Percentiles rank a stretch among this genome's conserved stretches.
Evolutionary conservation across 2,888 invertebrate species (phyloP).

Genomic region (Hypercompe scribonia): DNA sequence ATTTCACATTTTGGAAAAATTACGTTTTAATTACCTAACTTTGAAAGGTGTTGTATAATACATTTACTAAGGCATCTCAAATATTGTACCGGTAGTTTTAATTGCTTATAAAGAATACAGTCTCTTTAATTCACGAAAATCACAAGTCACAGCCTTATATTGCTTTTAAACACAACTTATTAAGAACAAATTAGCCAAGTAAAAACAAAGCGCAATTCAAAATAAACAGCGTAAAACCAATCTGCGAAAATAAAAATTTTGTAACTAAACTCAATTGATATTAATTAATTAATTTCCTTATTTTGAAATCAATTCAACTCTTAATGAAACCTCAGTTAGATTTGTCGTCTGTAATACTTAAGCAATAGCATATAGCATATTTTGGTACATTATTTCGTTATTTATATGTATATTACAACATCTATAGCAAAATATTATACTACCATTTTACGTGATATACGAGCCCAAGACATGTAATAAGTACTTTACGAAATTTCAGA

Average conservation of each 20-base stretch:
- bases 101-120: neutral
- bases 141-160: neutral
- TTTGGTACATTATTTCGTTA: no score
- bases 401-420: no score
- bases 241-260: neutral
- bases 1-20: neutral
- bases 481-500: no score
- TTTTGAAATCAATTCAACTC: neutral
- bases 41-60: neutral
- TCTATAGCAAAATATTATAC: no score
- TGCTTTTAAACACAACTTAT: neutral
- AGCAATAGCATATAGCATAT: no score
- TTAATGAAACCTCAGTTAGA: neutral
- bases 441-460: no score
- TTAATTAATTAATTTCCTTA: neutral
- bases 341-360: no score
- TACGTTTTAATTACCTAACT: neutral
- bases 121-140: neutral
- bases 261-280: neutral
- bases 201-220: neutral
- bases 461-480: no score
- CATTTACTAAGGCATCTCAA: neutral
- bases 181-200: neutral
- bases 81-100: neutral
- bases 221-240: no score